Evolutionary conservation across 2,888 invertebrate species (phyloP).

Genomic region (Keiferia lycopersicella): DNA sequence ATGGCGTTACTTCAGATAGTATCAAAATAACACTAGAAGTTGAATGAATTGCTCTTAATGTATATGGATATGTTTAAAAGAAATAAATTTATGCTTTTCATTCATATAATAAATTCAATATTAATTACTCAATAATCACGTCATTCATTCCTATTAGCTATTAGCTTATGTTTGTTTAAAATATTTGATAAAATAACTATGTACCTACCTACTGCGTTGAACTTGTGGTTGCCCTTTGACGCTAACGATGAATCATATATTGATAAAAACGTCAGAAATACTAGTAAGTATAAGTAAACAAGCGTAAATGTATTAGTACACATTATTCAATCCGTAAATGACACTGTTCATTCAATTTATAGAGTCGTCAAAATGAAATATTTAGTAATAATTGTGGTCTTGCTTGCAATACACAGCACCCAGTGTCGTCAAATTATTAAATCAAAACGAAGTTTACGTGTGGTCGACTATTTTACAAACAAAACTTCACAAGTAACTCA

Average conservation of each 20-base stretch:
- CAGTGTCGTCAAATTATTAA: neutral
- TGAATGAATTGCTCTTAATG: constrained; percentile 21
- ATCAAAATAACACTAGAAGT: constrained; percentile 49
- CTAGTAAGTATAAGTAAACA: neutral
- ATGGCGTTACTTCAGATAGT: constrained; percentile 50
- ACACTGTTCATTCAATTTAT: too few relatives aligned
- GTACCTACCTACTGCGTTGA: neutral
- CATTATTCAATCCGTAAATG: neutral
- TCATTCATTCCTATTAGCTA: too few relatives aligned
- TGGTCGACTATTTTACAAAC: neutral
- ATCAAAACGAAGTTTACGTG: neutral
- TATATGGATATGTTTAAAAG: too few relatives aligned
- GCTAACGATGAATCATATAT: neutral
- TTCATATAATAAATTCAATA: neutral
- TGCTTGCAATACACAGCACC: neutral
- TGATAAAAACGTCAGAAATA: neutral
- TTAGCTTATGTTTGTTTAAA: neutral
- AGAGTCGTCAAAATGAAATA: constrained; percentile 5
- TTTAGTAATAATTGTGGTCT: neutral
- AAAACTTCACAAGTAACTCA: neutral
- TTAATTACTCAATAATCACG: too few relatives aligned
- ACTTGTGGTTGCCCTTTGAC: constrained; percentile 15
- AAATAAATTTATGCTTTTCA: too few relatives aligned
- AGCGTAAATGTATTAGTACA: neutral
- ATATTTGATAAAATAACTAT: neutral